Evolutionary conservation across 2,797 vertebrate genomes (phyloP).

Genomic region (Sarcophilus harrisii): DNA sequence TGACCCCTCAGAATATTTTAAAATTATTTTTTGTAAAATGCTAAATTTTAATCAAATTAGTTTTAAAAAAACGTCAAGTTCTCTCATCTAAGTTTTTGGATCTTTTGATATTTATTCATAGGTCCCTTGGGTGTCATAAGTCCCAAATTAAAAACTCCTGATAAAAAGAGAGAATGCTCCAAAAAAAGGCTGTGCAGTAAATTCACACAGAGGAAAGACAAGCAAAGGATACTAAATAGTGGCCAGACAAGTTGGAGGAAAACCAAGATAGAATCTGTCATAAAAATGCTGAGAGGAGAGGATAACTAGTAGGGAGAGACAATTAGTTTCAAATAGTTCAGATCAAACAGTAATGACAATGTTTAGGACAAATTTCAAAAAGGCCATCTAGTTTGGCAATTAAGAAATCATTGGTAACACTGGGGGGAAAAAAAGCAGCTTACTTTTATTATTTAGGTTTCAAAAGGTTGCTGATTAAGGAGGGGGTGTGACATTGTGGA

Average conservation of each 20-base stretch:
- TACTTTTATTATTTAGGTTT: neutral
- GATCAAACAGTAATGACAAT: neutral
- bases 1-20: neutral
- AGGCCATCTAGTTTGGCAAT: neutral
- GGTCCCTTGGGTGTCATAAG: neutral
- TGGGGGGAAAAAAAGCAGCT: neutral
- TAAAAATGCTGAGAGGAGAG: neutral
- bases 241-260: neutral
- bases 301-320: neutral
- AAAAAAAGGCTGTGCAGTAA: neutral
- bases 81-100: neutral
- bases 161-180: neutral
- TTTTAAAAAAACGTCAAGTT: neutral
- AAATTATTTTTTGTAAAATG: neutral
- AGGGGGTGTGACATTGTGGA: neutral
- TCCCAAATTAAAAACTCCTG: neutral
- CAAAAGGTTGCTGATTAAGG: no score
- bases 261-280: neutral
- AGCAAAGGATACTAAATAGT: neutral
- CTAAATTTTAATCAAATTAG: neutral
- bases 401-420: neutral
- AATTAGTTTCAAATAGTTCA: neutral
- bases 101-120: neutral
- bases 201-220: neutral
- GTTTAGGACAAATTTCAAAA: neutral